Evolutionary conservation across 2,888 invertebrate species (phyloP), one percentile per base, ranked within the genome.

Genomic region (Siphlonurus alternatus): DNA sequence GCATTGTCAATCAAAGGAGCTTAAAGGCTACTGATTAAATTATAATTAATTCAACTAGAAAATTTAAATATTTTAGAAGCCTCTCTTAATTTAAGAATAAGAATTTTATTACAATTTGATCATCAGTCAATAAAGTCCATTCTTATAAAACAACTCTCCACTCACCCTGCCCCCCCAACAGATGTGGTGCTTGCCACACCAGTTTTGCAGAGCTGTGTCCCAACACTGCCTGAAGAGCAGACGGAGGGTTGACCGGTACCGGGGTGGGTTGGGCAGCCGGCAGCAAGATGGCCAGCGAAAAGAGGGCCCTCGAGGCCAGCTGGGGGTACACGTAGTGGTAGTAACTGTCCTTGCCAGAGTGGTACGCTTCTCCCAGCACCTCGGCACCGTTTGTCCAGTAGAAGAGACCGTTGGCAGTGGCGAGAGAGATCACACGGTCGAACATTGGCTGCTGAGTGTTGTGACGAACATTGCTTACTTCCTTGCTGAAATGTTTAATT

Each of bases 331-430:
- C 81, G 72, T 89, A 91, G 72, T 91, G 90, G 71, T 85, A 89
- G 72, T 87, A 92, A 71, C 81, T 83, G 68, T 87, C 80, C 63
- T 82, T 81, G 59, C 79, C 80, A 0, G 79, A 76, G 71, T 85
- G 88, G 73, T 88, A 88, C 71, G 89, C 91, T 74, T 94, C 93
- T 18, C 84, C 84, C 60, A 87, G 79, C 67, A 92, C 83, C 71
- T 85, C 83, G 63, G 81, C 79, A 0, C 89, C 90, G 71, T 89
- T 87, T 0, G 90, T 91, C 91, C 93, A 93, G 72, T 89, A 92
- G 72, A 93, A 91, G 15, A 87, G 79, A 5, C 87, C 87, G 71
- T 87, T 85, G 2, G 86, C 86, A 72, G 83, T 83, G 0, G 87
- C 86, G 66, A 93, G 78, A 2, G 91, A 91, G 7, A 84, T 79